These are phyloP conservation scores for Lucifuga dentata DNA, from an alignment of 2,113 vertebrate genomes.

Conservation along the genomic window DNA sequence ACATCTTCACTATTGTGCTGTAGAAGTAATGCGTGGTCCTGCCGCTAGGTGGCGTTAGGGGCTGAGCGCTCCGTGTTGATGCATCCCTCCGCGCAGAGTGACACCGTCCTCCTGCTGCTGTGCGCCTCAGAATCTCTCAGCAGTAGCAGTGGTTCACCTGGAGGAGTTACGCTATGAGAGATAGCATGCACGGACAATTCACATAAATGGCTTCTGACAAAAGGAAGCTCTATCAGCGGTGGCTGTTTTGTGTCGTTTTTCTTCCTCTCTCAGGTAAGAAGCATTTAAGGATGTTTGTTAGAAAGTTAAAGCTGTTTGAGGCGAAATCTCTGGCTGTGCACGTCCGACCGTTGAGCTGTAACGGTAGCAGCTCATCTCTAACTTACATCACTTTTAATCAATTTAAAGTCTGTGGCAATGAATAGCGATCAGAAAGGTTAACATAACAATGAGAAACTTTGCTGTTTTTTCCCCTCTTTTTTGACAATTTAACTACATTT, in stretches of 20 bases:
- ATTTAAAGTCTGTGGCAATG: no score
- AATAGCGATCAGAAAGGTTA: no score
- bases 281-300: not conserved
- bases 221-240: slow-evolving; percentile 75
- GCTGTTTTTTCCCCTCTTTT: no score
- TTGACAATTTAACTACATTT: no score
- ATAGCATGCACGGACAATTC: slow-evolving; percentile 76
- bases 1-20: not conserved
- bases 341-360: no score
- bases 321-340: no score
- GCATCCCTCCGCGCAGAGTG: no score
- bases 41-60: slow-evolving; percentile 57
- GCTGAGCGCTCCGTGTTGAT: no score
- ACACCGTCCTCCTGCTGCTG: slow-evolving; percentile 10
- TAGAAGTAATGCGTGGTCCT: no score
- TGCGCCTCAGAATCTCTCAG: slow-evolving; percentile 12
- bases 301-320: not conserved
- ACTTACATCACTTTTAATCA: no score
- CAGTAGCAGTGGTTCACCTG: slow-evolving; percentile 54
- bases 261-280: slow-evolving; percentile 81
- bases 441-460: no score
- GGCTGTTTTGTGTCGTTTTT: slow-evolving; percentile 74
- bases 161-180: slow-evolving; percentile 47
- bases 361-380: no score
- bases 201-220: slow-evolving; percentile 82